phyloP scores from a whole-genome alignment of 2,888 invertebrate species.

The Standfussiana lucernea region DNA sequence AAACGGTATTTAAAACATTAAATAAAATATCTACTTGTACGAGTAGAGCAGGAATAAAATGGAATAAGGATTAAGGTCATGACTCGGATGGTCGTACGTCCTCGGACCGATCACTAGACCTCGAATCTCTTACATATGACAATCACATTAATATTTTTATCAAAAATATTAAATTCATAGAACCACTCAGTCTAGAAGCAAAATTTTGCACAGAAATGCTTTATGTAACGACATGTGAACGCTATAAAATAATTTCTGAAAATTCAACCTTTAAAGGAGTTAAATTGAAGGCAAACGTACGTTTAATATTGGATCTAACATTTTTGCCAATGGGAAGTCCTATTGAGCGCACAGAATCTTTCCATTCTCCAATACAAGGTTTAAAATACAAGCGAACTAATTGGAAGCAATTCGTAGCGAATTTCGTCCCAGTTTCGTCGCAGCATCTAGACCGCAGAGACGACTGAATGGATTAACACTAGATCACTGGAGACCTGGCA shows the following conservation, averaged over 20 bases:
- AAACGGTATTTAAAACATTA: too few relatives aligned
- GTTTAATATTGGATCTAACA: neutral
- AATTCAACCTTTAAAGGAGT: neutral
- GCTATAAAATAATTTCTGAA: neutral
- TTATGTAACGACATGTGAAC: neutral
- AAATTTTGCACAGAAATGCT: neutral
- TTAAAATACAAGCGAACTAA: constrained; percentile 2
- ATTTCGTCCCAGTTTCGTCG: constrained; percentile 8
- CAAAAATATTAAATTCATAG: neutral
- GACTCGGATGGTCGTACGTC: neutral
- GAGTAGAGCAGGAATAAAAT: neutral
- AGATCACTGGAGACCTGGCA: constrained; percentile 7
- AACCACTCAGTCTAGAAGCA: neutral
- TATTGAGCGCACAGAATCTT: neutral
- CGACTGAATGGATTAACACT: constrained; percentile 33
- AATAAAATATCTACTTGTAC: neutral
- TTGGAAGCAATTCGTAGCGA: neutral
- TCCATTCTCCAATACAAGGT: neutral
- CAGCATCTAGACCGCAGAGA: constrained; percentile 15
- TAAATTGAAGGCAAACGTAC: neutral
- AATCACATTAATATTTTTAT: neutral
- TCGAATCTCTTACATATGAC: neutral
- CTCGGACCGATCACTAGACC: neutral
- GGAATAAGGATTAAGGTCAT: neutral
- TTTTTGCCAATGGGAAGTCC: neutral